These are phyloP conservation scores for Austrofundulus limnaeus DNA, from an alignment of 2,113 vertebrate species.

Conservation along the genomic window DNA sequence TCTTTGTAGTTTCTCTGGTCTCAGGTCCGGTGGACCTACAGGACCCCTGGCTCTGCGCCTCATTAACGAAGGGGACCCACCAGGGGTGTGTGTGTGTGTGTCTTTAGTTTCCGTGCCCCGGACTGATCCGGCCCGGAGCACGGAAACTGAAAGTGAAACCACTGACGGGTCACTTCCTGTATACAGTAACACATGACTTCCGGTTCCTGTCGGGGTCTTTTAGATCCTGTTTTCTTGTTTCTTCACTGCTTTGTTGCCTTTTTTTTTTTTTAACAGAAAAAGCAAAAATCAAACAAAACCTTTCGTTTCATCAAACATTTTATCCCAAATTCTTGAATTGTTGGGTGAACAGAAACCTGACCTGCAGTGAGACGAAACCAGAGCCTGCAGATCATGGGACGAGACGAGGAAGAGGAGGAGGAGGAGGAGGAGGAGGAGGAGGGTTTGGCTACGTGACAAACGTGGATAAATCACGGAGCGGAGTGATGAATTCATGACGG, in stretches of 20 bases:
- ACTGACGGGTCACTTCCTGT: conserved; percentile 19
- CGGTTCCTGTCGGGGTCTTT: too few relatives aligned
- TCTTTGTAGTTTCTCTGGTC: neutral
- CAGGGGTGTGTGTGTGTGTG: too few relatives aligned
- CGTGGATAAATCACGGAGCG: neutral
- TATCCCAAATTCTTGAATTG: too few relatives aligned
- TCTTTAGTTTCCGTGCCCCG: too few relatives aligned
- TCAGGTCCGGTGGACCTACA: neutral
- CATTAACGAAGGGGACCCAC: too few relatives aligned
- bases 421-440: conserved; percentile 1
- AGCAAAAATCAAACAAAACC: too few relatives aligned
- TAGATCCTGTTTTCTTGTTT: neutral
- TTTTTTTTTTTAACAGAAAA: too few relatives aligned
- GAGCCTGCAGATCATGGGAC: neutral
- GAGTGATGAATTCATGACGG: conserved; percentile 4
- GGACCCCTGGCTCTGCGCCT: too few relatives aligned
- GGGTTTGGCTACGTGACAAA: neutral
- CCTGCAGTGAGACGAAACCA: neutral
- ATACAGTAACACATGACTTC: too few relatives aligned
- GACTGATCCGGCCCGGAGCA: too few relatives aligned
- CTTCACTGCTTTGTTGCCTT: too few relatives aligned
- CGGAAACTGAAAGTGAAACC: neutral
- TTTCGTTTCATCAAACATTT: neutral
- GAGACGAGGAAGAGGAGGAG: neutral
- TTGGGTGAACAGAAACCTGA: neutral